A percentile compares a stretch with the other conserved stretches of the same genome.
Conservation (phyloP, 2,888 invertebrate species). For the Orchesella flavescens region DNA sequence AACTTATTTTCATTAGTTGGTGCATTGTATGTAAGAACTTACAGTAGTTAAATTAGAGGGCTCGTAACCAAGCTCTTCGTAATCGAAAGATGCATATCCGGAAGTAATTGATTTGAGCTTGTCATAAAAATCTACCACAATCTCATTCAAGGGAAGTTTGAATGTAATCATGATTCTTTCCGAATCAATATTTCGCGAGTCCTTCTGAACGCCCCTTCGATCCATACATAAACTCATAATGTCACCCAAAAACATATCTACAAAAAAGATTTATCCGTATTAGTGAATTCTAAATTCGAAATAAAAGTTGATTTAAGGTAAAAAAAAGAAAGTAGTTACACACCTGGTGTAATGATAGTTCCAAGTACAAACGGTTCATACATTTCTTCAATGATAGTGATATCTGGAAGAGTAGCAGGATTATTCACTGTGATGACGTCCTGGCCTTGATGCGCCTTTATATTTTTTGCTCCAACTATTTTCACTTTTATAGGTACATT, state of each 20-base stretch:
- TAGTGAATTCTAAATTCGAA: too few species aligned
- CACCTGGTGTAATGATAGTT: constrained; percentile 89
- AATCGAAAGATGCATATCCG: constrained; percentile 96
- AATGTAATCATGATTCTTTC: constrained; percentile 87
- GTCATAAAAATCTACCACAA: constrained; percentile 96
- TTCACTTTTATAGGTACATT: constrained; percentile 87
- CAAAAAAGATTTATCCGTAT: constrained; percentile 25
- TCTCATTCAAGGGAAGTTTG: constrained; percentile 91
- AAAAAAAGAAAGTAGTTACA: too few species aligned
- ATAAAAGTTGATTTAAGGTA: too few species aligned
- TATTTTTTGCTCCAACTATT: constrained; percentile 83
- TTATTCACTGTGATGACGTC: constrained; percentile 82
- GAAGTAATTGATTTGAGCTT: constrained; percentile 89
- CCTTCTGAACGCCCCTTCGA: constrained; percentile 82
- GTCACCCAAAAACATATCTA: constrained; percentile 81
- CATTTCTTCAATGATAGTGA: constrained; percentile 81
- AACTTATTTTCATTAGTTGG: too few species aligned
- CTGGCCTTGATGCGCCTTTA: constrained; percentile 79
- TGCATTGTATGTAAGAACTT: not conserved
- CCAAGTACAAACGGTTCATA: constrained; percentile 91
- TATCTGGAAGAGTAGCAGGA: constrained; percentile 83
- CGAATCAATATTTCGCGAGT: constrained; percentile 86
- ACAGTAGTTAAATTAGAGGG: constrained; percentile 85
- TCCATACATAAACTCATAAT: constrained; percentile 85
- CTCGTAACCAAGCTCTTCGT: constrained; percentile 90